Base-by-base conservation (phyloP, 2,888 invertebrate species). In the Synanthedon vespiformis region DNA sequence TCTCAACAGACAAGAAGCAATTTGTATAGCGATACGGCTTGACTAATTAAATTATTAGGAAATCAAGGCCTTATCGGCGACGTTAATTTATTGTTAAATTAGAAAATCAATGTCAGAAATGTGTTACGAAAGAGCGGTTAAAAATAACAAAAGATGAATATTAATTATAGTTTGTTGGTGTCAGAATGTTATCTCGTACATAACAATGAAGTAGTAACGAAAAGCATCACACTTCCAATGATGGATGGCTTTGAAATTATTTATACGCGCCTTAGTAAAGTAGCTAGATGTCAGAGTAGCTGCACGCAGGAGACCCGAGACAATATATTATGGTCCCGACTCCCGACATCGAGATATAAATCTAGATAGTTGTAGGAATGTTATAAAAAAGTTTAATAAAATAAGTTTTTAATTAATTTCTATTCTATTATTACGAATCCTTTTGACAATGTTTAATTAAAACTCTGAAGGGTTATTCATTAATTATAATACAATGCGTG, bases 381-480 rank as follows among this genome's bases (percentile, higher is more conserved):
- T 34, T 10, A 34, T 34, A n/a, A n/a, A 34, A 34, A 34, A 34
- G 10, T 10, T 34, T 34, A 34, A 34, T 34, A 34, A 34, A 34
- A 34, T 34, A 34, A 10, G 2, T 34, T 34, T 34, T 34, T 10
- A 34, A 34, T 34, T 34, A 34, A 34, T 34, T 34, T 34, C 34
- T 10, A 34, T 34, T 34, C 2, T 10, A 34, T 34, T 34, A 34
- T 34, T 34, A 34, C 34, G 34, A 34, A 34, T 27, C 34, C 34
- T 22, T 22, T 5, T 34, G 5, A 10, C 34, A 34, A 34, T 34
- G 14, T 27, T 40, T 22, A 57, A 65, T 62, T 59, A 57, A 59
- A 59, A 64, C 65, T 67, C 61, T 61, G 58, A 59, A 61, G 58
- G 56, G 64, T 72, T 76, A 74, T 64, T 77, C 70, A 74, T 69